These are phyloP conservation scores for Ommatoiulus sabulosus DNA, from an alignment of 2,888 invertebrate species.

Conservation along the genomic window DNA sequence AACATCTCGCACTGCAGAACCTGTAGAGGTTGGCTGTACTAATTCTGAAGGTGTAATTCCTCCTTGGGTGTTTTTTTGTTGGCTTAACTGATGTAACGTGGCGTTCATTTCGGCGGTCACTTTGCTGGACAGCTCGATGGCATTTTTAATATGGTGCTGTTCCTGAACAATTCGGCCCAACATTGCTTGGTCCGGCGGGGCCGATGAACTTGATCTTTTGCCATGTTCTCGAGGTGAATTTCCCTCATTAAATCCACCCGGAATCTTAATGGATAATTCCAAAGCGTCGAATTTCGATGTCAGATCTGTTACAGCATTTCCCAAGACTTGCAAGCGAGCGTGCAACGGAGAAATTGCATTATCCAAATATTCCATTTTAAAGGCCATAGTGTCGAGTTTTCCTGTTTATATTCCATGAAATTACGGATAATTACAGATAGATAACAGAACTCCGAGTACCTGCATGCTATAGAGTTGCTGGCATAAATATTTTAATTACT, in stretches of 20 bases:
- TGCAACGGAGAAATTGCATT: not conserved
- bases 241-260: not conserved
- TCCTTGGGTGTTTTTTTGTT: not conserved
- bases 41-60: not conserved
- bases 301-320: not conserved
- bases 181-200: not conserved
- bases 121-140: constrained; percentile 18
- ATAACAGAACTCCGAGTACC: not conserved
- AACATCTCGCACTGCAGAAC: not conserved
- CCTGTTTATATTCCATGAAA: not conserved
- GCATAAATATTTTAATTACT: not conserved
- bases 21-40: not conserved
- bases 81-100: not conserved
- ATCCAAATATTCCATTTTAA: constrained; percentile 27
- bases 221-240: not conserved
- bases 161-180: not conserved
- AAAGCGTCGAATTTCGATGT: not conserved
- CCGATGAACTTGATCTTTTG: not conserved
- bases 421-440: not conserved
- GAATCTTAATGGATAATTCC: not conserved
- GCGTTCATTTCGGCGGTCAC: not conserved
- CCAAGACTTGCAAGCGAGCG: constrained; percentile 6
- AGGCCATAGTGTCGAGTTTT: not conserved
- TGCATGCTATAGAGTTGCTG: no score
- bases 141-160: not conserved